Percentiles rank a stretch among this genome's conserved stretches.
Evolutionary conservation across 2,113 vertebrate species (phyloP).

Genomic region (Patagioenas fasciata): DNA sequence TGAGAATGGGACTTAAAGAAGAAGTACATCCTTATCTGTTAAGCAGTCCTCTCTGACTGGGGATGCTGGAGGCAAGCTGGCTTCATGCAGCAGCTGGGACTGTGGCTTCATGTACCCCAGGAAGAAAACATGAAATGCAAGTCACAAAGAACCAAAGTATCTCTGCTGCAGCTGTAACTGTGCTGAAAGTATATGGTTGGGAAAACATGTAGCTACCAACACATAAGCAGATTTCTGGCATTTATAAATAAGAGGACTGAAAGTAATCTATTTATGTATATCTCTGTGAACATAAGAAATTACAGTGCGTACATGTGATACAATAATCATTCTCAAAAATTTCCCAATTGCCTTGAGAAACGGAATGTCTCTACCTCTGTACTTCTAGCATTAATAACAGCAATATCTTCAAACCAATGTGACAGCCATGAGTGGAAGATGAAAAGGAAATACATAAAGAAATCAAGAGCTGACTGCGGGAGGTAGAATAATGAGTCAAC

Average conservation of each 20-base stretch:
- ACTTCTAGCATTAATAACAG: not conserved
- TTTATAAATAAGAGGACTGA: not conserved
- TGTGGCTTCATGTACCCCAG: rapidly evolving
- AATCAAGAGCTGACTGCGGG: conserved; percentile 11
- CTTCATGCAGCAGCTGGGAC: not conserved
- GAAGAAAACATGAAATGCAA: not conserved
- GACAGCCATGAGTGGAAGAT: not conserved
- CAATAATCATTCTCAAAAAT: not conserved
- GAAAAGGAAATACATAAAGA: conserved; percentile 32
- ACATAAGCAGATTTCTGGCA: not conserved
- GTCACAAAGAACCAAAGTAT: not conserved
- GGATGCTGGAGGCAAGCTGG: not conserved
- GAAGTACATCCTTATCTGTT: not conserved
- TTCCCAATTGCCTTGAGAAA: not conserved
- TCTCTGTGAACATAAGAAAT: not conserved
- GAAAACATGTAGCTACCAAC: rapidly evolving
- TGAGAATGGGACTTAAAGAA: not conserved
- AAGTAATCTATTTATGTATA: not conserved
- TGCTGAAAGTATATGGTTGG: not conserved
- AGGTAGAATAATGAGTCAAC: conserved; percentile 41
- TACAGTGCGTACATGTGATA: not conserved
- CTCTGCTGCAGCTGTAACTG: not conserved
- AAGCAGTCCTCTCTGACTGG: not conserved
- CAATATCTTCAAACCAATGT: not conserved
- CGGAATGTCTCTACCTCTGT: not conserved